Percentiles rank a stretch among this genome's conserved stretches.
Evolutionary conservation across 2,888 invertebrate genomes (phyloP).

Genomic region (Idaea dimidiata): DNA sequence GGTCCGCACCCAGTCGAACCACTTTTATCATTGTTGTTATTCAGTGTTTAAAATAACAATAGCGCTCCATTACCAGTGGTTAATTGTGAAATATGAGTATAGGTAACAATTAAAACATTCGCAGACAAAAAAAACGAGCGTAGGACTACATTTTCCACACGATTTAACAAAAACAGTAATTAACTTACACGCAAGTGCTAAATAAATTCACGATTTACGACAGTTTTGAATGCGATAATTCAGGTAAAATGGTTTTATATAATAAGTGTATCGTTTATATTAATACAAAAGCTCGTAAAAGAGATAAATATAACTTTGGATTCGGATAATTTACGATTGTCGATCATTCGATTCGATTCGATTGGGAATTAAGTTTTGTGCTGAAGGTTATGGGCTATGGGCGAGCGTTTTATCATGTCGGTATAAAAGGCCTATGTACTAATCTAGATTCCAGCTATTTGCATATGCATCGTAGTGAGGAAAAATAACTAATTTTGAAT

Average conservation of each 20-base stretch:
- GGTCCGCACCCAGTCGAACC: too few species aligned
- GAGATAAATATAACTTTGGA: background rate
- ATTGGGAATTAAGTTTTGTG: background rate
- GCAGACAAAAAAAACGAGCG: background rate
- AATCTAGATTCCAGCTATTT: too few species aligned
- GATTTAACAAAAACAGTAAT: conserved; percentile 1
- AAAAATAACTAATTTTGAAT: too few species aligned
- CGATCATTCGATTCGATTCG: background rate
- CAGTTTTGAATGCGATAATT: background rate
- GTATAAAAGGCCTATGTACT: too few species aligned
- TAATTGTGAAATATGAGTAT: background rate
- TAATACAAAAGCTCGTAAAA: background rate
- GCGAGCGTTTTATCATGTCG: background rate
- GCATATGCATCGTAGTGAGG: too few species aligned
- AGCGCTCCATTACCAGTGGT: background rate
- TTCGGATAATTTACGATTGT: background rate
- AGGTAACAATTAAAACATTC: background rate
- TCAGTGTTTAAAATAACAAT: background rate
- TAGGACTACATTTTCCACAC: background rate
- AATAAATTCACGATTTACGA: background rate
- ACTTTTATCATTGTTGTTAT: background rate
- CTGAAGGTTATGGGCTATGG: background rate
- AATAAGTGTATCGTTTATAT: background rate
- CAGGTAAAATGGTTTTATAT: background rate
- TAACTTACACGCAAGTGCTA: background rate